Evolutionary conservation across 2,888 invertebrate species (phyloP).

Genomic region (Nowickia ferox): DNA sequence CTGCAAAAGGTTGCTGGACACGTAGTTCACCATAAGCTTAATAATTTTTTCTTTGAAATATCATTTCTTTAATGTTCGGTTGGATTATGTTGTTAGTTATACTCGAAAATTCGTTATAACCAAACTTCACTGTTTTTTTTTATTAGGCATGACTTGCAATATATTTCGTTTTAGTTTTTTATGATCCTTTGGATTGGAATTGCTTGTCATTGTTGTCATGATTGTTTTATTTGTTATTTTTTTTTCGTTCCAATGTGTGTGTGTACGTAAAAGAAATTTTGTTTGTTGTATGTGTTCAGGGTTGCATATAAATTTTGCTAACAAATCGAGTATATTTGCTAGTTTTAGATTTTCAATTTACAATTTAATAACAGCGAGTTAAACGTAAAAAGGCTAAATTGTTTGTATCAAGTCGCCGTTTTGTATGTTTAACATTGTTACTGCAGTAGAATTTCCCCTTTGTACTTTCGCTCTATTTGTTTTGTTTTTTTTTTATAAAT

Average conservation of each 20-base stretch:
- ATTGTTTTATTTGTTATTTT: slow-evolving; percentile 2
- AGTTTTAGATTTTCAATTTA: not conserved
- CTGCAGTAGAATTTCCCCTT: slow-evolving; percentile 15
- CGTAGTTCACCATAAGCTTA: too few relatives aligned
- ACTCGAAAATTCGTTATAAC: too few relatives aligned
- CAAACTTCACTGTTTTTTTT: not conserved
- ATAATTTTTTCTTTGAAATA: too few relatives aligned
- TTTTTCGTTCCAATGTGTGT: slow-evolving; percentile 8
- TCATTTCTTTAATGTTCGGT: too few relatives aligned
- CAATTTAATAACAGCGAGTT: slow-evolving; percentile 13
- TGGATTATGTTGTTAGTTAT: too few relatives aligned
- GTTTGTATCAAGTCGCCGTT: not conserved
- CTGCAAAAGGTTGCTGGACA: too few relatives aligned
- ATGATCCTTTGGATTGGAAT: slow-evolving; percentile 48
- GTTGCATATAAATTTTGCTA: not conserved
- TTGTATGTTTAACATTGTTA: slow-evolving; percentile 28
- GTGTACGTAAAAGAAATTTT: not conserved
- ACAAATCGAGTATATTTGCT: not conserved
- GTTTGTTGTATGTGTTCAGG: not conserved
- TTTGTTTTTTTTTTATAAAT: not conserved
- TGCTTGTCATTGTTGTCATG: slow-evolving; percentile 41
- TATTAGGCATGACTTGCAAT: slow-evolving; percentile 52
- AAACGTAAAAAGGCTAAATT: slow-evolving; percentile 7
- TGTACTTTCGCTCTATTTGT: slow-evolving; percentile 13
- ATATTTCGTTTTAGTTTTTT: not conserved